Evolutionary conservation across 2,113 vertebrate species (phyloP).

Genomic region (Psammodynastes pulverulentus): DNA sequence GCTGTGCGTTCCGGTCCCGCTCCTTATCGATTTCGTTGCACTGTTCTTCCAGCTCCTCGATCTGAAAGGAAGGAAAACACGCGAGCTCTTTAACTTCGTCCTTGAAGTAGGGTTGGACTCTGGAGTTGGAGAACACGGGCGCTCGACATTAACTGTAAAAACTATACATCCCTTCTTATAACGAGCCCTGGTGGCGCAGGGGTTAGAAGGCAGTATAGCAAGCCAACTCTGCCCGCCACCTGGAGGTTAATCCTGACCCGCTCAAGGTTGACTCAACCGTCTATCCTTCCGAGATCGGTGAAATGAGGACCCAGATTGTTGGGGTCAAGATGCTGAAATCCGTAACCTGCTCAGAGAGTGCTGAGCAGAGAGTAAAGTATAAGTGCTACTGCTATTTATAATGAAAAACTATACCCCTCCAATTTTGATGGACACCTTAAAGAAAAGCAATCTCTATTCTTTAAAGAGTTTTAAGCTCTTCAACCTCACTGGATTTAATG

Average conservation of each 20-base stretch:
- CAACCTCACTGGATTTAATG: not conserved
- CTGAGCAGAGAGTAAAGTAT: not conserved
- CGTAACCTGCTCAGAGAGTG: not conserved
- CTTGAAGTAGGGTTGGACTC: not conserved
- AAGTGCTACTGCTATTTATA: not conserved
- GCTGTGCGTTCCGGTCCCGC: constrained; percentile 82
- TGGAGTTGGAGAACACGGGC: not conserved
- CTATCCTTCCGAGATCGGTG: not conserved
- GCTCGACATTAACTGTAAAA: not conserved
- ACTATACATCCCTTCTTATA: not conserved
- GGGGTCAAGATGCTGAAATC: not conserved
- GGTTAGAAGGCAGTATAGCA: not conserved
- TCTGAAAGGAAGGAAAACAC: constrained; percentile 68
- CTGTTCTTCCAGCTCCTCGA: constrained; percentile 85
- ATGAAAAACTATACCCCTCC: not conserved
- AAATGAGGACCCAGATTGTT: not conserved
- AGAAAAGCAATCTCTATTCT: not conserved
- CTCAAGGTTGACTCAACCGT: not conserved
- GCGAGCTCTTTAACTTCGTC: not conserved
- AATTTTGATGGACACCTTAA: not conserved
- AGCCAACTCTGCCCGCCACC: not conserved
- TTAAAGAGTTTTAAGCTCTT: not conserved
- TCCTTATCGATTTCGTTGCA: constrained; percentile 84
- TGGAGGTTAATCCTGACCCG: not conserved
- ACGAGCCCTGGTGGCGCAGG: not conserved